Evolutionary conservation across 2,888 invertebrate species (phyloP), one percentile per base, ranked within the genome.

Genomic region (Ypsolopha scabrella): DNA sequence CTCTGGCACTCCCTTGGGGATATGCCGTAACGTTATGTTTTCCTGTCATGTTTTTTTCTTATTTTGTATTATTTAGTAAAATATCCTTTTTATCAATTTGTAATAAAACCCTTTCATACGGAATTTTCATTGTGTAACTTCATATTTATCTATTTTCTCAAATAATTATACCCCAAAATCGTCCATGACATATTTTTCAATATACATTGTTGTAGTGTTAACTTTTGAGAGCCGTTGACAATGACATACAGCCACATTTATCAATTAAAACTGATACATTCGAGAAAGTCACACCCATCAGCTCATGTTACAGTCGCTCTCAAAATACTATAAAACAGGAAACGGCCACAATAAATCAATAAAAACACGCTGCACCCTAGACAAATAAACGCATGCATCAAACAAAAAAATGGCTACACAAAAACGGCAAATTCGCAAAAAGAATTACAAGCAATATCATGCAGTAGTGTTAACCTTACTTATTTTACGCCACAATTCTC

Each of bases 391-490:
- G 34, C 33, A 46, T 46, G 75, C 73, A 71, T 66, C 65, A 65
- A 60, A 68, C 70, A 72, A 72, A 74, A 75, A 70, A 74, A 65
- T 68, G 70, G 64, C 34, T 43, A 50, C 50, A 44, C 51, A 54
- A 51, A 55, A 54, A 57, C 58, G 52, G 63, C 55, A 75, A 76
- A 75, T 79, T 81, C 77, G 80, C 79, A 80, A 81, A 83, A 83
- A 81, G 82, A 80, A 83, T 82, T 81, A 82, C 82, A 80, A 70
- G 78, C 81, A 75, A 80, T 85, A 82, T 80, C 80, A 81, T 83
- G 81, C 83, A 82, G 77, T 80, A 76, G 82, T 79, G 75, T 73
- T 74, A 72, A 71, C 69, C 67, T 72, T 68, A 61, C 64, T 67
- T 61, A 64, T 59, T 62, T 65, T 65, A 64, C 57, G 46, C 8